Percentiles rank a stretch among this genome's conserved stretches.
These are phyloP conservation scores for Ichneumoninae sp. DNA, from an alignment of 2,888 invertebrate species.

Conservation along the genomic window DNA sequence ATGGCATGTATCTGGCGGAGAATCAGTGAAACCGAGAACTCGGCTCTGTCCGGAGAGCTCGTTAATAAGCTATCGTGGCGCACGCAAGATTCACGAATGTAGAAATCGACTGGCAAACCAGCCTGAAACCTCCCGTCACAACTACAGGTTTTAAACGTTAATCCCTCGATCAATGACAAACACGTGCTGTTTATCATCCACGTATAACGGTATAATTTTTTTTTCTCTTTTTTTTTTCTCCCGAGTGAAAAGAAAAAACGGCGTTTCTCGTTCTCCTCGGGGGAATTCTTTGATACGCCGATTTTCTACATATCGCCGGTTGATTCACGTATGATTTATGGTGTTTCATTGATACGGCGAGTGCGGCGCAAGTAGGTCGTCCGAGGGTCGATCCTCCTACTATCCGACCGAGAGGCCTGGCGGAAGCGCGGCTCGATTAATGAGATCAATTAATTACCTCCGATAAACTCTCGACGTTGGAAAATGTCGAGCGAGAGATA, in stretches of 20 bases:
- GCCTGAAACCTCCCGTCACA: not conserved
- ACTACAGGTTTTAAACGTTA: slow-evolving; percentile 10
- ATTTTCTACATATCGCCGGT: slow-evolving; percentile 32
- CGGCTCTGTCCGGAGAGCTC: slow-evolving; percentile 13
- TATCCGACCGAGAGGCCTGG: slow-evolving; percentile 31
- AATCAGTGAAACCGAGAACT: slow-evolving; percentile 69
- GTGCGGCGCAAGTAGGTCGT: slow-evolving; percentile 55
- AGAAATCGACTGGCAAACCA: slow-evolving; percentile 27
- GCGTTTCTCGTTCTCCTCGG: slow-evolving; percentile 19
- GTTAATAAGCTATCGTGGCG: slow-evolving; percentile 49
- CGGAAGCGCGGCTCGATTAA: slow-evolving; percentile 56
- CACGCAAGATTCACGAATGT: slow-evolving; percentile 45
- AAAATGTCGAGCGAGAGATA: slow-evolving; percentile 26
- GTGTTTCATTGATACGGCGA: slow-evolving; percentile 45
- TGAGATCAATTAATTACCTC: slow-evolving; percentile 50
- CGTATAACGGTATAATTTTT: slow-evolving; percentile 31
- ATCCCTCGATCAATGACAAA: slow-evolving; percentile 40
- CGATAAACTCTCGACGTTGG: not conserved
- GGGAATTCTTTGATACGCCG: slow-evolving; percentile 39
- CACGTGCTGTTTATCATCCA: slow-evolving; percentile 41
- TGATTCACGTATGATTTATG: slow-evolving; percentile 56
- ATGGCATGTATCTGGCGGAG: slow-evolving; percentile 69
- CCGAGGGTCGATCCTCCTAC: slow-evolving; percentile 63
- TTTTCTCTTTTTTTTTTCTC: slow-evolving; percentile 6
- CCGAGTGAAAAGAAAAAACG: slow-evolving; percentile 7